These are phyloP conservation scores for Gymnoscelis rufifasciata DNA, from an alignment of 2,888 invertebrate genomes.

Conservation along the genomic window DNA sequence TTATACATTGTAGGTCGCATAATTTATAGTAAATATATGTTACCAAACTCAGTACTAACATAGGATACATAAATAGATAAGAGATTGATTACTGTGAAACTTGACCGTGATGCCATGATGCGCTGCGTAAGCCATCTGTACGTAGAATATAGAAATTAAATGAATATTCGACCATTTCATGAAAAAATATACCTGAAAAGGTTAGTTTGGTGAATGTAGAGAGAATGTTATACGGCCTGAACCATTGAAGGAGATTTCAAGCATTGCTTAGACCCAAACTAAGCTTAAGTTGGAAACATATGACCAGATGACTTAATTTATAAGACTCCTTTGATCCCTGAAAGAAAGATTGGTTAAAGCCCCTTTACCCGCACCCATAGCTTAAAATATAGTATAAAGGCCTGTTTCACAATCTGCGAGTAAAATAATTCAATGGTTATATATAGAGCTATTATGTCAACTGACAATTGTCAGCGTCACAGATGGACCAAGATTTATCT, in stretches of 20 bases:
- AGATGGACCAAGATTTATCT: no score
- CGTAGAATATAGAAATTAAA: slow-evolving; percentile 23
- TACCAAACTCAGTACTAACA: slow-evolving; percentile 14
- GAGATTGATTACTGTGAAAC: slow-evolving; percentile 25
- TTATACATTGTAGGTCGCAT: no score
- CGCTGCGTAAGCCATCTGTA: slow-evolving; percentile 27
- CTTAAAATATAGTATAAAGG: neutral
- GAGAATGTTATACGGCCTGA: neutral
- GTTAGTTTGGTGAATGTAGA: slow-evolving; percentile 1
- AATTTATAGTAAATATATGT: no score
- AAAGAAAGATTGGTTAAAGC: neutral
- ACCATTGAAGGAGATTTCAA: neutral
- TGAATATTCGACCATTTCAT: slow-evolving; percentile 12
- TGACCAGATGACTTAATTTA: neutral
- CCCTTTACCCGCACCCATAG: neutral
- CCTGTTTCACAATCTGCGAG: no score
- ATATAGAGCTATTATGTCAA: no score
- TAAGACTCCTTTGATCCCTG: neutral
- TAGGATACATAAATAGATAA: slow-evolving; percentile 11
- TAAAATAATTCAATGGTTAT: no score
- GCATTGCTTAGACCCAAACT: no score
- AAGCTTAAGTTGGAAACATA: no score
- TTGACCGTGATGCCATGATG: slow-evolving; percentile 26
- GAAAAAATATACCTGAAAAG: neutral
- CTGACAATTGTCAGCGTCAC: no score